phyloP scores from a whole-genome alignment of 2,797 vertebrate genomes.

The Oreochromis mossambicus region DNA sequence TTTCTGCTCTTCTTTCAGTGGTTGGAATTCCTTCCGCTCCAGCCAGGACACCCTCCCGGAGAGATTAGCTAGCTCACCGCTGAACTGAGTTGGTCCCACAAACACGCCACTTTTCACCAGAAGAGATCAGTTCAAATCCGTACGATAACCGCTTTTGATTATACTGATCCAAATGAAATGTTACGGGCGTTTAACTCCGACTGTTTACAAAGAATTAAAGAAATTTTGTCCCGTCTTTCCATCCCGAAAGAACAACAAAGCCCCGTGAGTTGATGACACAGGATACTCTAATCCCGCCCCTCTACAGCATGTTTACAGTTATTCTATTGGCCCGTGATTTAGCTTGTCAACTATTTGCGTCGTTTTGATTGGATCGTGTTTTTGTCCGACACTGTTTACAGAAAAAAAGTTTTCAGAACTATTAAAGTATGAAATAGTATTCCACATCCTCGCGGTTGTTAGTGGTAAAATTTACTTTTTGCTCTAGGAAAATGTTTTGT shows the following conservation, averaged over 20 bases:
- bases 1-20: conserved; percentile 47
- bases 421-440: not conserved
- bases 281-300: conserved; percentile 52
- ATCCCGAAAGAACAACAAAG: conserved; percentile 74
- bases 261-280: conserved; percentile 56
- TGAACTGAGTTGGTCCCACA: not conserved
- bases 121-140: not conserved
- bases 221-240: conserved; percentile 23
- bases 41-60: conserved; percentile 51
- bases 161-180: not conserved
- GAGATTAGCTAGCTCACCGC: conserved; percentile 38
- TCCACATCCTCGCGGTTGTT: not conserved
- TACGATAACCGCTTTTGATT: not conserved
- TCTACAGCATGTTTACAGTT: conserved; percentile 33
- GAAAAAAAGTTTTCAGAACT: conserved; percentile 1
- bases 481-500: not conserved
- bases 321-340: conserved; percentile 53
- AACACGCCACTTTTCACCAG: not conserved
- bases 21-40: conserved; percentile 71
- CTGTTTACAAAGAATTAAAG: not conserved
- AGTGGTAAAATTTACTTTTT: not conserved
- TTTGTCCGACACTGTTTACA: not conserved
- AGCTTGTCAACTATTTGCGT: conserved; percentile 30
- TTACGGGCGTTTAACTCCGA: not conserved
- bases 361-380: conserved; percentile 41